phyloP scores from a whole-genome alignment of 2,888 invertebrate genomes.

The Congeria kusceri region DNA sequence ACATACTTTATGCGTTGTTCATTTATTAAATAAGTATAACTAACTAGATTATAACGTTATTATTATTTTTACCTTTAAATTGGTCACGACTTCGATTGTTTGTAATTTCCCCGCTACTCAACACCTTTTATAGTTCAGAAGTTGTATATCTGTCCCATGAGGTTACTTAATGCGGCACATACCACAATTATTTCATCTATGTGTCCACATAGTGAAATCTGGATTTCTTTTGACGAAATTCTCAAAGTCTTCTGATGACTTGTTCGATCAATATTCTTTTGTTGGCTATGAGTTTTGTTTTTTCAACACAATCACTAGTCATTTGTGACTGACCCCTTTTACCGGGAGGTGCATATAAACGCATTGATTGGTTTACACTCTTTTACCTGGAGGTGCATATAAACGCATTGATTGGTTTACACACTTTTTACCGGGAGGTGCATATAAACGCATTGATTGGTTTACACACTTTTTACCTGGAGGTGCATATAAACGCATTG shows the following conservation, averaged over 20 bases:
- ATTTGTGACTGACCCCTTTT: slow-evolving; percentile 56
- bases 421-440: slow-evolving; percentile 58
- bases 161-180: slow-evolving; percentile 54
- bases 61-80: too few relatives aligned
- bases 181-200: slow-evolving; percentile 61
- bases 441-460: too few relatives aligned
- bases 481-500: too few relatives aligned
- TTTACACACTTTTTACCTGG: too few relatives aligned
- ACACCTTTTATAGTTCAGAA: neutral
- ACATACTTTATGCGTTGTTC: too few relatives aligned
- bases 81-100: too few relatives aligned
- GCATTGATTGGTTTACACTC: too few relatives aligned
- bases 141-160: slow-evolving; percentile 17
- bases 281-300: slow-evolving; percentile 63
- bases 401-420: too few relatives aligned
- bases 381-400: too few relatives aligned
- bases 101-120: too few relatives aligned
- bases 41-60: too few relatives aligned
- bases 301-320: slow-evolving; percentile 41
- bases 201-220: slow-evolving; percentile 46
- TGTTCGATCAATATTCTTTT: slow-evolving; percentile 63
- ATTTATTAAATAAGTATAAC: too few relatives aligned
- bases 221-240: slow-evolving; percentile 51
- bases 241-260: slow-evolving; percentile 61
- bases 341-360: slow-evolving; percentile 53